Percentiles rank a stretch among this genome's conserved stretches.
Evolutionary conservation across 1,140 invertebrate species (phyloP).

Genomic region (Aporrectodea caliginosa): DNA sequence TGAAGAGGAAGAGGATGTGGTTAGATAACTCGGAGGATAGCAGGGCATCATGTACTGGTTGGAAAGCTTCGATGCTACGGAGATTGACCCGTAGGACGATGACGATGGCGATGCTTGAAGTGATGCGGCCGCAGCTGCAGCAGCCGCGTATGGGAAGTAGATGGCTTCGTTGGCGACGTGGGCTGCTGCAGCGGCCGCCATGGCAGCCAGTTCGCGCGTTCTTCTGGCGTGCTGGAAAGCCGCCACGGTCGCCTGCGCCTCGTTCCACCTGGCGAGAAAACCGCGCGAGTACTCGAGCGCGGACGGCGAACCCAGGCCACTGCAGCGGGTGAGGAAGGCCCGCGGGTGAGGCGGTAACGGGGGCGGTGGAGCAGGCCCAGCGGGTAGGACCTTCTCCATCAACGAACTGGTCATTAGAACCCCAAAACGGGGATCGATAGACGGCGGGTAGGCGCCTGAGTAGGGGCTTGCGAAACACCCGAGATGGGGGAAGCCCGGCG

Average conservation of each 20-base stretch:
- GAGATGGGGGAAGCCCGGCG: slow-evolving; percentile 38
- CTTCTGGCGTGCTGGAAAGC: not conserved
- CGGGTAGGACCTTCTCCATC: not conserved
- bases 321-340: not conserved
- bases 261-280: not conserved
- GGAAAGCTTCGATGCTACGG: not conserved
- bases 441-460: slow-evolving; percentile 11
- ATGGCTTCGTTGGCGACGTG: not conserved
- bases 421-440: not conserved
- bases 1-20: not conserved
- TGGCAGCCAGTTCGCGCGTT: not conserved
- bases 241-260: not conserved
- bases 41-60: not conserved
- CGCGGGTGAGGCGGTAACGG: too few species aligned
- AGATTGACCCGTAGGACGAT: too few species aligned
- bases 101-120: not conserved
- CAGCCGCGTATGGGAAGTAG: not conserved
- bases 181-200: slow-evolving; percentile 20
- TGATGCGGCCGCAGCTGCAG: not conserved
- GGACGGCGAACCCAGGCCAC: not conserved
- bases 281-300: not conserved
- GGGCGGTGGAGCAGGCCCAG: too few species aligned
- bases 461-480: slow-evolving; percentile 33
- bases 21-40: not conserved
- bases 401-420: not conserved